Base-by-base conservation (phyloP, 1,140 invertebrate genomes). In the Brevipalpus yothersi region DNA sequence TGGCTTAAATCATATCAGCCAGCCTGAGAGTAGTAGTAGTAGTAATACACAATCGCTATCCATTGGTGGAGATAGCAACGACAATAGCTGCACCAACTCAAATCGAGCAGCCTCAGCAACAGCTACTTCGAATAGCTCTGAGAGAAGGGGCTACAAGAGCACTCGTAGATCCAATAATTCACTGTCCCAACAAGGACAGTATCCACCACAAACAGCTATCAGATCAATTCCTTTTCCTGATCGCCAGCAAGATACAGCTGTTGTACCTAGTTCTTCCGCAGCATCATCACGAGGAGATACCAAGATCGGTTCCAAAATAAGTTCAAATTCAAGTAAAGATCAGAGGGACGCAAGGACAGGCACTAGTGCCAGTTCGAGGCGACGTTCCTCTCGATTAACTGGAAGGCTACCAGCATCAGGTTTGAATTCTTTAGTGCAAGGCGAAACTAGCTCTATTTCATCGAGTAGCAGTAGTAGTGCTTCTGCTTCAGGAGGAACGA, bases 381-480 rank as follows among this genome's bases (percentile, higher is more conserved):
- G 58, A 40, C 58, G 58, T 59, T 59, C 58, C 45, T 59, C 58
- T 41, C 58, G 58, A 19, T 40, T 59, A 23, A 53, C 43, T 53
- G 47, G 15, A 12, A 59, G 41, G 53, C 21, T 51, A 9, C 47
- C 55, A 15, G 12, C 10, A 15, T 43, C 15, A 31, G 31, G 31
- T 31, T 31, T 31, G 31, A 31, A 31, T 31, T 31, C 31, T 31
- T 31, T 31, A 31, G 31, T 2, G 31, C 31, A 31, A 31, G 31
- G 31, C 2, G 31, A 31, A 31, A 31, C 31, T 31, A 31, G 31
- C 31, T 31, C 31, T 31, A 31, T 31, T 31, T 31, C 31, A 31
- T 31, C 31, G 5, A 31, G 31, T 31, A 31, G 31, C 31, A 31
- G 31, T 31, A 31, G 31, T 31, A 31, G 31, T 31, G 31, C 31